Evolutionary conservation across 2,113 vertebrate genomes (phyloP), one percentile per base, ranked within the genome.

Genomic region (Acanthochromis polyacanthus): DNA sequence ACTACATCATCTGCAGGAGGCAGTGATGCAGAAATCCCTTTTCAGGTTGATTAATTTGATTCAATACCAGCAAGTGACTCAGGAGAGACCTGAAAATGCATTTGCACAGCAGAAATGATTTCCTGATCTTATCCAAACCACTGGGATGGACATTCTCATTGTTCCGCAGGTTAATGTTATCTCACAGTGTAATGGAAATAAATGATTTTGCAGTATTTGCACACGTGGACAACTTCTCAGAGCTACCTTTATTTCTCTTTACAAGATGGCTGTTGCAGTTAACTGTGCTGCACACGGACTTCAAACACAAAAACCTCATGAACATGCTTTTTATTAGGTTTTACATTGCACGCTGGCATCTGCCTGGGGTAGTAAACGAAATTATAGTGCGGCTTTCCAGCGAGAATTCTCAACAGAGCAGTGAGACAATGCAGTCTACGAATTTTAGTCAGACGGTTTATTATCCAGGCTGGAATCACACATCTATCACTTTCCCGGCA

Each of bases 401-500:
- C 8, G 0, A 50, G 60, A 68, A 62, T 65, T 75, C 60, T 58
- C 16, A 9, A 55, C 61, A 68, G 63, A 84, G 57, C 30, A 0
- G 14, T 9, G 1, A 77, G 32, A 82, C 46, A 61, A 73, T 58
- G 25, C 62, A 36, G 67, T 19, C 5, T 72, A 4, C 0, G 0
- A 51, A 28, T 60, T 55, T 65, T 22, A 53, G 61, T 19, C 51
- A 57, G 55, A 55, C 22, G 43, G 32, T 80, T 86, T 65, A 82
- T 81, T 80, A 81, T 46, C 25, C 63, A 73, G 61, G 43, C 79
- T 62, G 28, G 55, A 77, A 88, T 86, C 72, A 83, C 69, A 63
- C 52, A 76, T 83, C 77, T 70, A 74, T 81, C 59, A 79, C 30
- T 70, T 79, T 84, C 75, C 52, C 40, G 19, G 59, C 51, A 63